Percentiles rank a stretch among this genome's conserved stretches.
These are phyloP conservation scores for Ditylenchus dipsaci DNA, from an alignment of 1,140 invertebrate genomes.

Conservation along the genomic window DNA sequence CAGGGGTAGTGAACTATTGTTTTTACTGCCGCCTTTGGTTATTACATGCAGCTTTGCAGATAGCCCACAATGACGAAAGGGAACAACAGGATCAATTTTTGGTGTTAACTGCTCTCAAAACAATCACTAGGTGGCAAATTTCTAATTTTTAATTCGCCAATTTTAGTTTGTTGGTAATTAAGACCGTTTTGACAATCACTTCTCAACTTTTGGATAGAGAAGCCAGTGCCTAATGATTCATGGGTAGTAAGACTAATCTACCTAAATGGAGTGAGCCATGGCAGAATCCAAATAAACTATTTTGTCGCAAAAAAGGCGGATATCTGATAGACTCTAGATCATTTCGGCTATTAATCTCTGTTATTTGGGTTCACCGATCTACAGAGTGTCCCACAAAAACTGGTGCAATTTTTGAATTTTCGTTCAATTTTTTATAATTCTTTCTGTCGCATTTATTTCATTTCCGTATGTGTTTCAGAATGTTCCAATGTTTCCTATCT, in stretches of 20 bases:
- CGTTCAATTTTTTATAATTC: no score
- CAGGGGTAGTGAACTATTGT: constrained; percentile 9
- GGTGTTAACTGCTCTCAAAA: constrained; percentile 25
- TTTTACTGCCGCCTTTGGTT: constrained; percentile 9
- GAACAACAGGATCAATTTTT: constrained; percentile 43
- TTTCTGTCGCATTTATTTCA: no score
- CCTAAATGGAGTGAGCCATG: constrained; percentile 35
- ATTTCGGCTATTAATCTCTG: background rate
- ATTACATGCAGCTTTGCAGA: constrained; percentile 6
- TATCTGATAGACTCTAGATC: background rate
- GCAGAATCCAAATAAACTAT: constrained; percentile 34
- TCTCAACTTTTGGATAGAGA: constrained; percentile 24
- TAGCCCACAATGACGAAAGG: constrained; percentile 23
- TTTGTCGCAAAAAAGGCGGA: constrained; percentile 23
- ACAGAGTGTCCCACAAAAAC: no score
- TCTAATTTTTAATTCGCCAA: no score
- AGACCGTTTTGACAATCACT: constrained; percentile 37
- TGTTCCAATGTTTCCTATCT: no score
- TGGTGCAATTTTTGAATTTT: no score
- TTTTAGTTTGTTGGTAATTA: no score
- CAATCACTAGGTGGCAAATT: no score
- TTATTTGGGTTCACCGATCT: constrained; percentile 33
- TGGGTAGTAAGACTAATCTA: constrained; percentile 30
- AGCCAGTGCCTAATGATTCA: constrained; percentile 10
- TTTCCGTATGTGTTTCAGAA: no score